Evolutionary conservation across 2,113 vertebrate species (phyloP).

Genomic region (Uropsilus gracilis): DNA sequence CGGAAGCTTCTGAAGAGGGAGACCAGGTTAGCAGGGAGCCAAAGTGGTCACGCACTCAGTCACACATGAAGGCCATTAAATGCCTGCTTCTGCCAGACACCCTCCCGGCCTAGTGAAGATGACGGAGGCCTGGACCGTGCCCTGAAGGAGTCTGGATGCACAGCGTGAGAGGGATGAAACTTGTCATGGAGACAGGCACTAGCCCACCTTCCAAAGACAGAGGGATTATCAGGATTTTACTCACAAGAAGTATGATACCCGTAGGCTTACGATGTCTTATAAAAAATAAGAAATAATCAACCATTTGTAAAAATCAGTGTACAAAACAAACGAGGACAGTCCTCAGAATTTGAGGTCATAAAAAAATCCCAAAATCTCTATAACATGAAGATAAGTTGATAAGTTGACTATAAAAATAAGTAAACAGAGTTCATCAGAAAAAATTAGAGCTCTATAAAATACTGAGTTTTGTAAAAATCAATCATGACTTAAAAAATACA

Average conservation of each 20-base stretch:
- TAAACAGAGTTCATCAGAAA: neutral
- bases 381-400: neutral
- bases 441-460: no score
- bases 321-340: neutral
- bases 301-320: neutral
- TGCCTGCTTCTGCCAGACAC: neutral
- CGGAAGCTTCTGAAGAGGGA: neutral
- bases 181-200: neutral
- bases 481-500: no score
- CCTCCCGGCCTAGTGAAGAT: neutral
- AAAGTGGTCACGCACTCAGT: fast-evolving
- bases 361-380: neutral
- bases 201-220: neutral
- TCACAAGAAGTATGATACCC: neutral
- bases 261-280: neutral
- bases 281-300: neutral
- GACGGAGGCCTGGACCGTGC: neutral
- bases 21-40: neutral
- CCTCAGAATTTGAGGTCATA: neutral
- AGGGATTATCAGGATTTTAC: neutral
- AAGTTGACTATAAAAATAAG: neutral
- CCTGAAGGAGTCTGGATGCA: neutral
- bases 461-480: no score
- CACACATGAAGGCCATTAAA: neutral
- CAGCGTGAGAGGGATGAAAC: no score